These are phyloP conservation scores for Astyanax mexicanus DNA, from an alignment of 2,797 vertebrate genomes.

Conservation along the genomic window DNA sequence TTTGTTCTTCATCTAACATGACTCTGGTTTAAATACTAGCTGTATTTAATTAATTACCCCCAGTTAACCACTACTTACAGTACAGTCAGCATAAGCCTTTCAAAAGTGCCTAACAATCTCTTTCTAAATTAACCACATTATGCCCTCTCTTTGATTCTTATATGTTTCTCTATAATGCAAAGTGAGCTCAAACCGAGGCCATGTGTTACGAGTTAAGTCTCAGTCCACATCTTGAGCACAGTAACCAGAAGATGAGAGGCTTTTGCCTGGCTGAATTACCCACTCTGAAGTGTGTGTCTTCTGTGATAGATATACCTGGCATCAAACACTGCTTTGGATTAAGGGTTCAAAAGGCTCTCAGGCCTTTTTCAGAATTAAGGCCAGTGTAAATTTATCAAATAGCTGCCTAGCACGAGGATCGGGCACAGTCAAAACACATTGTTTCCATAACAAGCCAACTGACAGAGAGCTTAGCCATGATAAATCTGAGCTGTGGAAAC, in stretches of 20 bases:
- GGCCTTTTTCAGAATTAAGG: conserved; percentile 55
- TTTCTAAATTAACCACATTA: neutral
- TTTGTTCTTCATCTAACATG: neutral
- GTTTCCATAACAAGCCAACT: conserved; percentile 66
- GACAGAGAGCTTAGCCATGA: conserved; percentile 54
- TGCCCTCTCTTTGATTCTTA: neutral
- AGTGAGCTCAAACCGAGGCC: conserved; percentile 17
- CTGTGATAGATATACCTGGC: conserved; percentile 74
- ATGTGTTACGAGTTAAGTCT: conserved; percentile 46
- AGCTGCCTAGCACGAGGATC: conserved; percentile 69
- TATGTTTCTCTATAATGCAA: conserved; percentile 5
- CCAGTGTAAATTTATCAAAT: conserved; percentile 70
- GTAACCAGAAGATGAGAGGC: conserved; percentile 29
- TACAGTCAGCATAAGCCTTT: neutral
- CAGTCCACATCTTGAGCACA: conserved; percentile 33
- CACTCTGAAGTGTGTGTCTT: conserved; percentile 53
- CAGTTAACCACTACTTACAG: neutral
- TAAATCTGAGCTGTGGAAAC: conserved; percentile 63
- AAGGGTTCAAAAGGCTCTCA: conserved; percentile 53
- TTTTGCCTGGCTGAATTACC: conserved; percentile 52
- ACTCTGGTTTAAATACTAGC: neutral
- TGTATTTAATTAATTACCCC: neutral
- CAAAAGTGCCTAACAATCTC: neutral
- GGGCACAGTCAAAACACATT: conserved; percentile 66
- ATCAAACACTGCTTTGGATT: conserved; percentile 65